Conservation (phyloP, 2,888 invertebrate genomes). For the Laothoe populi region DNA sequence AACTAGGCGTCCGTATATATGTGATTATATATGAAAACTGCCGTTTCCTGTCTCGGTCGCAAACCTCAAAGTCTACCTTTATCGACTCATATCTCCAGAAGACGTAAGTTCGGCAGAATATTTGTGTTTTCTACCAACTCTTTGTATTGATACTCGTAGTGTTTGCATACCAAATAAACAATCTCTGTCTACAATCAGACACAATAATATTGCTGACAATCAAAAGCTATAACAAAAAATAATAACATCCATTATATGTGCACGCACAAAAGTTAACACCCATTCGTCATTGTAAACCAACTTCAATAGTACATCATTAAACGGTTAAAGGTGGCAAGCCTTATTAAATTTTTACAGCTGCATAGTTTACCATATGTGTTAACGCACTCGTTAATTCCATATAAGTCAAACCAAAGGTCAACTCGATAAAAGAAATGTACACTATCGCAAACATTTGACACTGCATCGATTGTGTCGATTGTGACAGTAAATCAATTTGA, state of each 20-base stretch:
- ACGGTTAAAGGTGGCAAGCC: slow-evolving; percentile 38
- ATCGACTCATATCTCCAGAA: too few relatives aligned
- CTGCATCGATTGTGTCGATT: slow-evolving; percentile 72
- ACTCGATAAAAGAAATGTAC: slow-evolving; percentile 63
- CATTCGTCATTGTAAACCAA: slow-evolving; percentile 32
- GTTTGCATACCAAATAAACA: not conserved
- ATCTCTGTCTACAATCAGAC: not conserved
- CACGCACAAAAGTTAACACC: slow-evolving; percentile 25
- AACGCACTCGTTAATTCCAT: slow-evolving; percentile 54
- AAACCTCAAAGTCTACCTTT: too few relatives aligned
- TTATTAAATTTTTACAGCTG: slow-evolving; percentile 48
- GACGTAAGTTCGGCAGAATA: too few relatives aligned
- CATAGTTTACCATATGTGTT: slow-evolving; percentile 56
- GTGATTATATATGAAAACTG: too few relatives aligned
- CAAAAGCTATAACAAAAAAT: slow-evolving; percentile 21
- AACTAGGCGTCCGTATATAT: too few relatives aligned
- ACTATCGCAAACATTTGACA: slow-evolving; percentile 74
- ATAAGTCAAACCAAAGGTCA: slow-evolving; percentile 60
- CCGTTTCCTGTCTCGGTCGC: too few relatives aligned
- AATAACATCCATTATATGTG: slow-evolving; percentile 11
- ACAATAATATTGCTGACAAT: slow-evolving; percentile 16
- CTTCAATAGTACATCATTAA: slow-evolving; percentile 41
- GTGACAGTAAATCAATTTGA: slow-evolving; percentile 79
- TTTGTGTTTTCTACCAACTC: not conserved
- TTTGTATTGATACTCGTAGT: not conserved